These are phyloP conservation scores for Halichoerus grypus DNA, from an alignment of 2,113 vertebrate genomes.

Conservation along the genomic window DNA sequence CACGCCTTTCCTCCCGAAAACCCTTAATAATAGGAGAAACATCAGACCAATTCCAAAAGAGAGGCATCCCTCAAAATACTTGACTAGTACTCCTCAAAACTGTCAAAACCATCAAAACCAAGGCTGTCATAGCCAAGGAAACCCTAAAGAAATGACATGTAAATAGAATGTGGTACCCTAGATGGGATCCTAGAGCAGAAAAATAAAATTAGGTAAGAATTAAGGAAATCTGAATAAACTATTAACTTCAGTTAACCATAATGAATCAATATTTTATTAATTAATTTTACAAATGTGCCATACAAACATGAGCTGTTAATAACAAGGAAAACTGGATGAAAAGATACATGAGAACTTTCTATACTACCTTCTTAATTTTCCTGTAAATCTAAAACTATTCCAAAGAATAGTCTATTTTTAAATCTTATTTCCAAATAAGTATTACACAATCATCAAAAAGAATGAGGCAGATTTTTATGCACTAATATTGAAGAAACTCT, in stretches of 20 bases:
- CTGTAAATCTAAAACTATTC: background rate
- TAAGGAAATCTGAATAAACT: background rate
- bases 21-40: background rate
- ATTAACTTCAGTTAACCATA: background rate
- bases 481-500: background rate
- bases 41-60: background rate
- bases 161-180: background rate
- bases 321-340: background rate
- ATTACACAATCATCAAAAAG: background rate
- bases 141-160: background rate
- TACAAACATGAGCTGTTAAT: background rate
- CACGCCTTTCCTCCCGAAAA: background rate
- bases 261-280: background rate
- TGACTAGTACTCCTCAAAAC: background rate
- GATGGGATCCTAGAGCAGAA: background rate
- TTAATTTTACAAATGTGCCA: background rate
- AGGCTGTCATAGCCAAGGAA: background rate
- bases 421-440: background rate
- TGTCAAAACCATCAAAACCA: background rate
- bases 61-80: background rate
- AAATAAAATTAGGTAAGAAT: background rate
- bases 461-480: background rate
- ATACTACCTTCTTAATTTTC: background rate
- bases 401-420: background rate
- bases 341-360: background rate